These are phyloP conservation scores for Misgurnus mizolepis DNA, from an alignment of 2,113 vertebrate genomes.

Conservation along the genomic window DNA sequence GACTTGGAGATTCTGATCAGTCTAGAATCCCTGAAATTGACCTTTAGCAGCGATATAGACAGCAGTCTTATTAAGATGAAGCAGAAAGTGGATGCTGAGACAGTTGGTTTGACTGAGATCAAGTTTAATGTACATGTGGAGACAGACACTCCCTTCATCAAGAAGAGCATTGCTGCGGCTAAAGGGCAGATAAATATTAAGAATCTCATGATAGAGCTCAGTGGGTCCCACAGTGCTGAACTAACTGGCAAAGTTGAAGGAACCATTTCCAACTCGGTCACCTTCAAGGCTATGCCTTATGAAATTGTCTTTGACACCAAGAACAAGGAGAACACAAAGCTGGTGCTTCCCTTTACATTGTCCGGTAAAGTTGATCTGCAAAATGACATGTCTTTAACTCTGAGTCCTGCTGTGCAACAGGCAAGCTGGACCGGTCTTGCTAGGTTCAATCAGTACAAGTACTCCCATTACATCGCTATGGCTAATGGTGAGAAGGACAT, in stretches of 20 bases:
- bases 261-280: slow-evolving; percentile 78
- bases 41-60: slow-evolving; percentile 76
- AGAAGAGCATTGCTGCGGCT: slow-evolving; percentile 75
- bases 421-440: slow-evolving; percentile 74
- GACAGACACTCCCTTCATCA: slow-evolving; percentile 77
- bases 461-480: slow-evolving; percentile 78
- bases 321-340: slow-evolving; percentile 82
- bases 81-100: slow-evolving; percentile 77
- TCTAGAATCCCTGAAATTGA: slow-evolving; percentile 67
- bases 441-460: slow-evolving; percentile 86
- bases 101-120: slow-evolving; percentile 64
- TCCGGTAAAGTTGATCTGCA: slow-evolving; percentile 85
- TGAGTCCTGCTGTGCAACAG: slow-evolving; percentile 78
- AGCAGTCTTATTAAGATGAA: slow-evolving; percentile 78
- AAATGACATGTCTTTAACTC: slow-evolving; percentile 80
- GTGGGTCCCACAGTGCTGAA: slow-evolving; percentile 77
- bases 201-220: slow-evolving; percentile 76
- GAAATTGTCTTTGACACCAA: slow-evolving; percentile 74
- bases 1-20: slow-evolving; percentile 69
- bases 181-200: slow-evolving; percentile 70
- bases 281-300: slow-evolving; percentile 67
- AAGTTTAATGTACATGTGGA: slow-evolving; percentile 77
- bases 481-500: slow-evolving; percentile 77
- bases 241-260: slow-evolving; percentile 77
- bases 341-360: slow-evolving; percentile 76